Percentiles rank a stretch among this genome's conserved stretches.
These are phyloP conservation scores for Emmelina monodactyla DNA, from an alignment of 2,888 invertebrate genomes.

Conservation along the genomic window DNA sequence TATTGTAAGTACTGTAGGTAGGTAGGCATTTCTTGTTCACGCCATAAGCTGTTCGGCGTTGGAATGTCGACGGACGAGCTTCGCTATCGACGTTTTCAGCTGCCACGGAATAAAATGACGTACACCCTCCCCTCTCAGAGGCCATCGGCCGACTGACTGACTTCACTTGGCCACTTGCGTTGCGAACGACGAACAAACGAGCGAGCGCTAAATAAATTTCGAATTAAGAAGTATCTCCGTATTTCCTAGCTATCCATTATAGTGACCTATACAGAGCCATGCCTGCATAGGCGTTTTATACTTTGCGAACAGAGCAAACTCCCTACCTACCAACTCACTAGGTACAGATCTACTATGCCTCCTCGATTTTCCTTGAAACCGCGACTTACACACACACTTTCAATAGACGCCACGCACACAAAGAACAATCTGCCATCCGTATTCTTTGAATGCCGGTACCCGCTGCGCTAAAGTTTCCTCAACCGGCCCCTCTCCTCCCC, in stretches of 20 bases:
- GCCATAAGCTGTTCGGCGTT: slow-evolving; percentile 44
- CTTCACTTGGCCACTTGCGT: neutral
- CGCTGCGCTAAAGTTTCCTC: slow-evolving; percentile 49
- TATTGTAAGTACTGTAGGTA: too few species aligned
- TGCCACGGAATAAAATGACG: slow-evolving; percentile 19
- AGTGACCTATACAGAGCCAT: too few species aligned
- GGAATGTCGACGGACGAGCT: slow-evolving; percentile 57
- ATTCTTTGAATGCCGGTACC: slow-evolving; percentile 39
- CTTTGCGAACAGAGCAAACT: neutral
- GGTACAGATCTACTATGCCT: slow-evolving; percentile 11
- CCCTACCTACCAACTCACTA: neutral
- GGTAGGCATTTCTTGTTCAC: slow-evolving; percentile 58
- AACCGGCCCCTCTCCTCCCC: slow-evolving; percentile 31
- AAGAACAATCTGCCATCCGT: slow-evolving; percentile 14
- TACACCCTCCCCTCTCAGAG: slow-evolving; percentile 26
- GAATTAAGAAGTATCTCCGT: too few species aligned
- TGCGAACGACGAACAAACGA: neutral
- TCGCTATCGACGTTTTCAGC: slow-evolving; percentile 30
- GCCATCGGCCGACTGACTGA: slow-evolving; percentile 33
- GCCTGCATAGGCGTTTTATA: neutral
- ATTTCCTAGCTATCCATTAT: too few species aligned
- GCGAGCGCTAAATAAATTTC: too few species aligned
- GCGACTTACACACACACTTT: slow-evolving; percentile 30
- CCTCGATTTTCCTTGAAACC: slow-evolving; percentile 36
- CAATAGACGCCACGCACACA: slow-evolving; percentile 22